Conservation (phyloP, 2,888 invertebrate genomes). For the Pachycephus smyrnensis region DNA sequence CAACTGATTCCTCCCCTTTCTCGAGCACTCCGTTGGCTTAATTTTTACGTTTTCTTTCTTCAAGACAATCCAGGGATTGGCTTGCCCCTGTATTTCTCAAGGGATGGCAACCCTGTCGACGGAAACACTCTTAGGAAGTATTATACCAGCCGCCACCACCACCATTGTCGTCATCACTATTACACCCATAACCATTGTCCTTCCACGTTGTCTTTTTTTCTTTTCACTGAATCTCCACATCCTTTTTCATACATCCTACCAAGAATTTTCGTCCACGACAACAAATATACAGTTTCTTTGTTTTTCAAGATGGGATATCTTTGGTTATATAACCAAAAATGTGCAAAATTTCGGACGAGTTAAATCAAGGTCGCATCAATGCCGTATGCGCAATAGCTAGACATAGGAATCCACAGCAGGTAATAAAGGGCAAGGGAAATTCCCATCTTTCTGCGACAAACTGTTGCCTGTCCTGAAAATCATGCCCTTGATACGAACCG, state of each 20-base stretch:
- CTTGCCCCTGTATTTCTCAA: constrained; percentile 39
- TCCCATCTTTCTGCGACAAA: constrained; percentile 34
- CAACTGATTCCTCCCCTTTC: not conserved
- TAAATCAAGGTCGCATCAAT: not conserved
- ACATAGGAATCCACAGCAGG: not conserved
- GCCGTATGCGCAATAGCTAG: not conserved
- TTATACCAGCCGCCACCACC: not conserved
- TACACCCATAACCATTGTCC: not conserved
- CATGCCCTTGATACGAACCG: constrained; percentile 37
- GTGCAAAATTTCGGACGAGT: not conserved
- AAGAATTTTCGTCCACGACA: not conserved
- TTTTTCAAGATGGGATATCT: not conserved
- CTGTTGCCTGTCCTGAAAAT: constrained; percentile 44
- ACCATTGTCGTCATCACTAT: not conserved
- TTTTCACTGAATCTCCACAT: not conserved
- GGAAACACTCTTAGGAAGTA: not conserved
- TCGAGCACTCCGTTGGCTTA: constrained; percentile 29
- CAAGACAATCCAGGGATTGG: constrained; percentile 43
- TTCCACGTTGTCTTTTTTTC: not conserved
- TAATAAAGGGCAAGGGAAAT: not conserved
- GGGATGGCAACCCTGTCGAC: constrained; percentile 9
- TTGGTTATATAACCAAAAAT: not conserved
- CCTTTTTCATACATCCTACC: not conserved
- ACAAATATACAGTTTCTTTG: not conserved
- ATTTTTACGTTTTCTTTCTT: constrained; percentile 33